These are phyloP conservation scores for Sorex fumeus DNA, from an alignment of 2,113 vertebrate genomes.

Conservation along the genomic window DNA sequence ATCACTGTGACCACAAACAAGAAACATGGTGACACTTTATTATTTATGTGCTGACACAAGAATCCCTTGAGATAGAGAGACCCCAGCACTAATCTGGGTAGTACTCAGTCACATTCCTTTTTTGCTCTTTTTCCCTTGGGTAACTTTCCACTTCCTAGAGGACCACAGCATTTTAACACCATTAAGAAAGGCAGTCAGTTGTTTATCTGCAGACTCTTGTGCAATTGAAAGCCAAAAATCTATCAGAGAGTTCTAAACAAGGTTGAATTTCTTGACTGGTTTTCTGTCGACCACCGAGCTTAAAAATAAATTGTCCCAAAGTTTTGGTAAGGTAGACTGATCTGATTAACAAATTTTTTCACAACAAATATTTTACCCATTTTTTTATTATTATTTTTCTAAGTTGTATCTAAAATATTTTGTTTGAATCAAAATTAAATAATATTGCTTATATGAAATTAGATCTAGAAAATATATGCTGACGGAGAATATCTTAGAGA, in stretches of 20 bases:
- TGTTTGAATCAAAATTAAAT: slow-evolving; percentile 71
- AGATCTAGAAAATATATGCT: slow-evolving; percentile 22
- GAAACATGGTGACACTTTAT: background rate
- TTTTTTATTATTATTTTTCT: slow-evolving; percentile 66
- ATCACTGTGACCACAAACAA: background rate
- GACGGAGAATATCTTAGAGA: slow-evolving; percentile 13
- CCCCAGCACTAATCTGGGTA: background rate
- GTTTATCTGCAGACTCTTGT: slow-evolving; percentile 59
- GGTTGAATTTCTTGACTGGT: slow-evolving; percentile 70
- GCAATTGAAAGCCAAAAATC: slow-evolving; percentile 71
- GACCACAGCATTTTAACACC: slow-evolving; percentile 52
- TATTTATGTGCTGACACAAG: background rate
- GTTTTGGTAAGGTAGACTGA: slow-evolving; percentile 56
- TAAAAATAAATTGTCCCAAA: slow-evolving; percentile 73
- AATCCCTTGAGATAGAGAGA: slow-evolving; percentile 9
- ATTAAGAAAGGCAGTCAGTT: slow-evolving; percentile 13
- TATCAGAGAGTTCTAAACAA: slow-evolving; percentile 74
- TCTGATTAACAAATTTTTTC: background rate
- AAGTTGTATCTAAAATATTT: slow-evolving; percentile 70
- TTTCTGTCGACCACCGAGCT: slow-evolving; percentile 65
- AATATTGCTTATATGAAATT: slow-evolving; percentile 37
- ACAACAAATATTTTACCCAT: slow-evolving; percentile 38
- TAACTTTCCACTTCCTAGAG: background rate
- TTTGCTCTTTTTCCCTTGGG: background rate
- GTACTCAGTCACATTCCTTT: background rate